phyloP scores from a whole-genome alignment of 1,140 invertebrate genomes.

The Adoxophyes honmai region DNA sequence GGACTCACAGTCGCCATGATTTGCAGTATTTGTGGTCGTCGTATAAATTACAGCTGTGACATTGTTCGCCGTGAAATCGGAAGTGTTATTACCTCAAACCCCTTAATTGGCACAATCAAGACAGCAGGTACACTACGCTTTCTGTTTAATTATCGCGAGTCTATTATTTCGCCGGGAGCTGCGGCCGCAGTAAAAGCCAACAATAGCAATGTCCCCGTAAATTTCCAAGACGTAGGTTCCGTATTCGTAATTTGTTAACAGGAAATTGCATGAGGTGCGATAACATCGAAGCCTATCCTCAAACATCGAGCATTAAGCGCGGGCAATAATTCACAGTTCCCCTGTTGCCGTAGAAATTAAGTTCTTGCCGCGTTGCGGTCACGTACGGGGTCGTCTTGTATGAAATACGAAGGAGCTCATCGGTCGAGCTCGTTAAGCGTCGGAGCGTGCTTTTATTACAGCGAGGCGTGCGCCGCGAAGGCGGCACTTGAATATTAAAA shows the following conservation, averaged over 20 bases:
- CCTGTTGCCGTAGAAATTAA: conserved; percentile 66
- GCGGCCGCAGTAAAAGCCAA: neutral
- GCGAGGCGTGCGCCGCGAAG: conserved; percentile 52
- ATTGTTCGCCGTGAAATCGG: neutral
- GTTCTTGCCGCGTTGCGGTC: conserved; percentile 58
- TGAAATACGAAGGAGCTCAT: conserved; percentile 72
- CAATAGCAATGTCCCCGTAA: conserved; percentile 13
- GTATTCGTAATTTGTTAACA: conserved; percentile 14
- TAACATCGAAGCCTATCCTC: conserved; percentile 17
- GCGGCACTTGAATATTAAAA: conserved; percentile 71
- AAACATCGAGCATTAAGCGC: conserved; percentile 32
- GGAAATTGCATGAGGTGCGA: conserved; percentile 12
- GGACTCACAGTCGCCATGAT: too few species aligned
- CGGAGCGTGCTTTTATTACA: conserved; percentile 73
- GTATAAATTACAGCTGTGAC: too few species aligned
- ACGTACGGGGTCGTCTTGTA: conserved; percentile 68
- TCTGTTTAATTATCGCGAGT: conserved; percentile 9
- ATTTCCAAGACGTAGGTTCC: conserved; percentile 14
- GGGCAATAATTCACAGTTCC: conserved; percentile 57
- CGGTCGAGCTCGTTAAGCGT: conserved; percentile 70
- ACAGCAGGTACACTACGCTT: neutral
- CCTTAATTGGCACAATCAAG: conserved; percentile 5
- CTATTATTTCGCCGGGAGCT: neutral
- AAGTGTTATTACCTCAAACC: neutral
- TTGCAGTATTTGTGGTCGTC: too few species aligned